Conservation (phyloP, 1,140 invertebrate genomes). For the Anastatus disparis region DNA sequence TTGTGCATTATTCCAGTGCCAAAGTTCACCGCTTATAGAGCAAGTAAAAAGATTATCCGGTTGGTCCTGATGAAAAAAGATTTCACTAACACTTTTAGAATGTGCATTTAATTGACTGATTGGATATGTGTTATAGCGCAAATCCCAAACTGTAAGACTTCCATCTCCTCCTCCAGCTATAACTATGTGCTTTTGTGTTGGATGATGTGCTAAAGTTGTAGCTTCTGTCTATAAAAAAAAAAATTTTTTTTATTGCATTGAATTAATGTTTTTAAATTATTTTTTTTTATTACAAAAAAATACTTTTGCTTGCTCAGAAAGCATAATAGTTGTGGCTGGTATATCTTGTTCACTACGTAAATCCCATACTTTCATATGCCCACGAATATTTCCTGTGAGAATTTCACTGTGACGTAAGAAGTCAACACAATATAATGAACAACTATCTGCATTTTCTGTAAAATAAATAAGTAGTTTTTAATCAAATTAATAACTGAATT, state of each 20-base stretch:
- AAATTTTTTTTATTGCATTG: neutral
- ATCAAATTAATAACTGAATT: neutral
- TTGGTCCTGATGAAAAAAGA: constrained; percentile 84
- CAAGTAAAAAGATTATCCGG: constrained; percentile 86
- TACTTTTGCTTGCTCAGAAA: constrained; percentile 73
- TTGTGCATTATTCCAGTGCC: constrained; percentile 81
- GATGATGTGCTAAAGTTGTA: constrained; percentile 81
- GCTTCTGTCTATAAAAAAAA: constrained; percentile 69
- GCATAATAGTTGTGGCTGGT: constrained; percentile 72
- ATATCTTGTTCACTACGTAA: constrained; percentile 72
- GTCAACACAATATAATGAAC: constrained; percentile 79
- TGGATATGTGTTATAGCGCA: constrained; percentile 82
- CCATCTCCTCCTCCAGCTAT: constrained; percentile 85
- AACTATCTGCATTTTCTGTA: constrained; percentile 82
- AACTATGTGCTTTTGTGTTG: constrained; percentile 85
- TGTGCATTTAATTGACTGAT: constrained; percentile 84
- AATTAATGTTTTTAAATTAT: neutral
- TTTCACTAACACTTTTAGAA: constrained; percentile 79
- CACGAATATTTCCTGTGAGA: constrained; percentile 84
- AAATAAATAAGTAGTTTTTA: constrained; percentile 28
- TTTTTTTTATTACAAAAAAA: constrained; percentile 17
- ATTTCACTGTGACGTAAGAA: constrained; percentile 84
- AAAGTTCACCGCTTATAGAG: constrained; percentile 82
- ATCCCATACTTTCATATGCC: constrained; percentile 90
- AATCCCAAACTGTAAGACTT: constrained; percentile 88